A percentile compares a stretch with the other conserved stretches of the same genome.
These are phyloP conservation scores for Oscheius sp. DNA, from an alignment of 2,888 invertebrate genomes.

Conservation along the genomic window DNA sequence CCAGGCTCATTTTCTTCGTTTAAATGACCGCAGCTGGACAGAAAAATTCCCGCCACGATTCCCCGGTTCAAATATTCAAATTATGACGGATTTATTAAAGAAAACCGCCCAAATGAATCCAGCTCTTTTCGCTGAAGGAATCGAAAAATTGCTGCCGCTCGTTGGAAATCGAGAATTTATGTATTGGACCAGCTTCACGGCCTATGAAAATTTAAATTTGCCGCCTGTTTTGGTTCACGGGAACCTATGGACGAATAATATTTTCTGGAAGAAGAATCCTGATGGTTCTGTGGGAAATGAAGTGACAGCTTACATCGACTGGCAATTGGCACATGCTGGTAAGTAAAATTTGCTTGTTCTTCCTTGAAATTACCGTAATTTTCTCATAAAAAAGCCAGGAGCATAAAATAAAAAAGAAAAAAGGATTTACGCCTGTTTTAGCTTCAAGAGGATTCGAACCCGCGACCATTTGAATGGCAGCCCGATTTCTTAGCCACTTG, in stretches of 20 bases:
- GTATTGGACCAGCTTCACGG: constrained; percentile 9
- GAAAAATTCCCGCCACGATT: background rate
- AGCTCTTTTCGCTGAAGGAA: background rate
- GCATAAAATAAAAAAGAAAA: no score
- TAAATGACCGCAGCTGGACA: background rate
- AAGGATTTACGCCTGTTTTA: no score
- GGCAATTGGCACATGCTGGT: constrained; percentile 15
- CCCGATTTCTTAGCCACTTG: no score
- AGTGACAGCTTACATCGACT: constrained; percentile 16
- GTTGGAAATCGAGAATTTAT: background rate
- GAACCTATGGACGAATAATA: constrained; percentile 22
- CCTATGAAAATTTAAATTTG: background rate
- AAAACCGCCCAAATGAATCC: background rate
- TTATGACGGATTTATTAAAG: background rate
- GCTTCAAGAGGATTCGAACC: no score
- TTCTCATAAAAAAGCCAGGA: no score
- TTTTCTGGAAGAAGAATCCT: background rate
- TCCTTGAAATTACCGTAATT: no score
- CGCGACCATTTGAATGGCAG: no score
- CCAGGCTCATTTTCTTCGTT: constrained; percentile 5
- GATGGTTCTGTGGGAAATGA: constrained; percentile 1
- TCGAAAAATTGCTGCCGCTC: background rate
- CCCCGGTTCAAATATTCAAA: background rate
- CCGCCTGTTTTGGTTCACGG: constrained; percentile 10
- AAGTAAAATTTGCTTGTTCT: background rate